phyloP scores from a whole-genome alignment of 2,113 vertebrate genomes.

The Dasyprocta punctata region DNA sequence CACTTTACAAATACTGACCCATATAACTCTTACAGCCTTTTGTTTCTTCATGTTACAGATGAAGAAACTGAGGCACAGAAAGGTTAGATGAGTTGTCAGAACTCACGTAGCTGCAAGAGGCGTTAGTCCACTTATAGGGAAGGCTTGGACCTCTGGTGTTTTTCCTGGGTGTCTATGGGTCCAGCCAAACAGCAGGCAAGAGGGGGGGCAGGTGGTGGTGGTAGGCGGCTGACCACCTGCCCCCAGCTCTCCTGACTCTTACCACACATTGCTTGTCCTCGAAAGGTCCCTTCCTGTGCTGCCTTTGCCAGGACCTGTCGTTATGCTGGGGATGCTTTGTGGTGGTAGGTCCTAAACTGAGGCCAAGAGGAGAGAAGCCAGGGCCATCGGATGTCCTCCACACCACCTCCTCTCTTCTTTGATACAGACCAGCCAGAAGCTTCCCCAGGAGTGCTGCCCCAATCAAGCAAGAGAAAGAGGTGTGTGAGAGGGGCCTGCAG shows the following conservation, averaged over 20 bases:
- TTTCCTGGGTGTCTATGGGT: background rate
- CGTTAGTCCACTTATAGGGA: background rate
- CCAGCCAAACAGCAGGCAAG: background rate
- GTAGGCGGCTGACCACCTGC: too few relatives aligned
- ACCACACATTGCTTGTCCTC: background rate
- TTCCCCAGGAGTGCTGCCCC: slow-evolving; percentile 74
- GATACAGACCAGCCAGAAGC: slow-evolving; percentile 71
- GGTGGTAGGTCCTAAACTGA: background rate
- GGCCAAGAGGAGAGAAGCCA: background rate
- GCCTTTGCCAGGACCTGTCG: background rate
- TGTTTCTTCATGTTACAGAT: background rate
- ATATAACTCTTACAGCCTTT: background rate
- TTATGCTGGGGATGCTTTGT: background rate
- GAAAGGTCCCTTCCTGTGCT: background rate
- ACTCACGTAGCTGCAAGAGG: background rate
- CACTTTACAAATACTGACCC: background rate
- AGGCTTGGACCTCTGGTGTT: background rate
- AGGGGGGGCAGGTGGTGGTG: background rate
- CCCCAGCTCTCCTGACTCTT: background rate
- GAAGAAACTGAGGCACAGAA: background rate
- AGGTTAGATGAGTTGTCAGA: background rate
- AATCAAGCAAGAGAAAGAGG: slow-evolving; percentile 83
- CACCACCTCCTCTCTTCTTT: background rate
- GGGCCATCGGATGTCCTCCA: background rate
- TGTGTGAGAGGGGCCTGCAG: slow-evolving; percentile 48